Evolutionary conservation across 2,113 vertebrate genomes (phyloP).

Genomic region (Piprites chloris): DNA sequence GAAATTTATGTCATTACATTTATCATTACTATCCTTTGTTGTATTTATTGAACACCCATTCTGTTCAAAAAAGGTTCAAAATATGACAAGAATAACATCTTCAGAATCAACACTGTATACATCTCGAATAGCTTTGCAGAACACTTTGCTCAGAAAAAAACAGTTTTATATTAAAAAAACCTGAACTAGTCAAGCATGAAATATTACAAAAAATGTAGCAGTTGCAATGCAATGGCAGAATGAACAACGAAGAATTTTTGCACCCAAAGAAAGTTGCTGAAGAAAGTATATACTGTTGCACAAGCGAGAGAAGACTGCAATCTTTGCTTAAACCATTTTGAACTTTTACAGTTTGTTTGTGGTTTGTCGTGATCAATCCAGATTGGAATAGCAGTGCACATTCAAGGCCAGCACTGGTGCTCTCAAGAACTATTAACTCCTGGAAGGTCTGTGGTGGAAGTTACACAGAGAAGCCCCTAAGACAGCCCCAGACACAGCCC

Average conservation of each 20-base stretch:
- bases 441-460: neutral
- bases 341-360: neutral
- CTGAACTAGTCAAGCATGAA: neutral
- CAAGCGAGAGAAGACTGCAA: neutral
- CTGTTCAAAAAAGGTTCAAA: neutral
- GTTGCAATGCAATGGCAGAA: neutral
- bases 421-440: neutral
- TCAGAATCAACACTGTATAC: neutral
- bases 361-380: neutral
- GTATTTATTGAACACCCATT: neutral
- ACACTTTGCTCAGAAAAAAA: neutral
- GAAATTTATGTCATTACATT: neutral
- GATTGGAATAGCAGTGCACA: neutral
- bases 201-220: neutral
- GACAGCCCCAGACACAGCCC: neutral
- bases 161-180: neutral
- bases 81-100: neutral
- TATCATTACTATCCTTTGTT: neutral
- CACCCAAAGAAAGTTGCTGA: neutral
- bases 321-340: neutral
- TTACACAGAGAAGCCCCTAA: neutral
- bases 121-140: neutral
- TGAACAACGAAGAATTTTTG: neutral
- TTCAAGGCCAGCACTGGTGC: neutral
- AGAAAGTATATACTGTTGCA: neutral